Evolutionary conservation across 2,888 invertebrate genomes (phyloP).

Genomic region (Xestia sexstrigata): DNA sequence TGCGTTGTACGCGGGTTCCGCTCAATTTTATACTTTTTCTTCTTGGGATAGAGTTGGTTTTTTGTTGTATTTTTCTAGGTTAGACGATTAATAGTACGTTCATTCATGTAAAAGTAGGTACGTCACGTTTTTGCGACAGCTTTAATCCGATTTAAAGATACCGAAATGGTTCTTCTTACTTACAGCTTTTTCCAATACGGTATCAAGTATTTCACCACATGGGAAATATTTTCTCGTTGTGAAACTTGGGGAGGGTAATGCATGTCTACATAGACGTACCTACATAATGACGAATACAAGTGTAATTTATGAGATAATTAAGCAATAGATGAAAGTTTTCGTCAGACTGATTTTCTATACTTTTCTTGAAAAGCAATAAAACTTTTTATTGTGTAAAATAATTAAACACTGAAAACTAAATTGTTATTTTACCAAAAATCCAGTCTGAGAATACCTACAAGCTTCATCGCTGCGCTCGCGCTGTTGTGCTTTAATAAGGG

Average conservation of each 20-base stretch:
- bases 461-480: too few relatives aligned
- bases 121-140: constrained; percentile 22
- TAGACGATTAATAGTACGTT: constrained; percentile 48
- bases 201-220: constrained; percentile 3
- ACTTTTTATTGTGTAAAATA: not conserved
- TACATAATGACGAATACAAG: not conserved
- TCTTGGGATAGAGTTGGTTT: constrained; percentile 34
- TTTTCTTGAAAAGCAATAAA: not conserved
- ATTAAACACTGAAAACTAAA: not conserved
- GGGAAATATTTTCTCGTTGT: not conserved
- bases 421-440: not conserved
- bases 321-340: not conserved
- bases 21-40: constrained; percentile 41
- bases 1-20: constrained; percentile 52
- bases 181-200: not conserved
- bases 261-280: not conserved
- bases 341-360: not conserved
- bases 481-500: too few relatives aligned
- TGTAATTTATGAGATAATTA: not conserved
- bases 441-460: not conserved
- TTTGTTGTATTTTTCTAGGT: constrained; percentile 8
- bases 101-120: constrained; percentile 52
- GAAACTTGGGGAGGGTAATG: not conserved
- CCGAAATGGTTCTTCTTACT: not conserved
- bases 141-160: constrained; percentile 24